phyloP scores from a whole-genome alignment of 2,797 vertebrate genomes.

The Smutsia gigantea region DNA sequence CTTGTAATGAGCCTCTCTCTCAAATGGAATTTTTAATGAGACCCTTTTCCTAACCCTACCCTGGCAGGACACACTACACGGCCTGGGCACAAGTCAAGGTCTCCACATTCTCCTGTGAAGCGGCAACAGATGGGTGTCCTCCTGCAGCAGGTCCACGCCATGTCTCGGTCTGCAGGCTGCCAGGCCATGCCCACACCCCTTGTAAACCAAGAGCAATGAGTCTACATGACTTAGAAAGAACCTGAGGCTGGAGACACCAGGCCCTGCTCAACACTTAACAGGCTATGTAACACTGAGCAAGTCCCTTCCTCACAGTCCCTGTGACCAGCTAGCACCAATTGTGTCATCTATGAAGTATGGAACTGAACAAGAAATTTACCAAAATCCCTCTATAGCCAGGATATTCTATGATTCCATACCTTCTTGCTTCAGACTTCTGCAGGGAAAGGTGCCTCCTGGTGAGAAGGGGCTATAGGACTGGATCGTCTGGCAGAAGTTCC shows the following conservation, averaged over 20 bases:
- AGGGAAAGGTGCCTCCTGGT: not conserved
- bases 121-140: not conserved
- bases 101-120: not conserved
- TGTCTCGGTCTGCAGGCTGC: not conserved
- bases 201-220: not conserved
- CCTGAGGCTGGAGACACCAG: not conserved
- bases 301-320: not conserved
- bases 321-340: not conserved
- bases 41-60: not conserved
- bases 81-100: not conserved
- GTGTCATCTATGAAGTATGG: not conserved
- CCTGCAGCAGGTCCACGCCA: fast-evolving
- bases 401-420: not conserved
- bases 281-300: not conserved
- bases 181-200: too few species aligned
- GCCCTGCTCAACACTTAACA: not conserved
- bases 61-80: not conserved
- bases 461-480: not conserved
- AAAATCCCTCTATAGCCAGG: not conserved
- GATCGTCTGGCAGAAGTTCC: not conserved
- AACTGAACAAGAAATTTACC: not conserved
- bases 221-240: not conserved
- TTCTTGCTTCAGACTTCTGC: not conserved
- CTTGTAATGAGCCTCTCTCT: not conserved
- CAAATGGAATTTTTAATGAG: not conserved